A percentile compares a stretch with the other conserved stretches of the same genome.
Conservation (phyloP, 2,888 invertebrate species). For the Hydrotaea diabolus region DNA sequence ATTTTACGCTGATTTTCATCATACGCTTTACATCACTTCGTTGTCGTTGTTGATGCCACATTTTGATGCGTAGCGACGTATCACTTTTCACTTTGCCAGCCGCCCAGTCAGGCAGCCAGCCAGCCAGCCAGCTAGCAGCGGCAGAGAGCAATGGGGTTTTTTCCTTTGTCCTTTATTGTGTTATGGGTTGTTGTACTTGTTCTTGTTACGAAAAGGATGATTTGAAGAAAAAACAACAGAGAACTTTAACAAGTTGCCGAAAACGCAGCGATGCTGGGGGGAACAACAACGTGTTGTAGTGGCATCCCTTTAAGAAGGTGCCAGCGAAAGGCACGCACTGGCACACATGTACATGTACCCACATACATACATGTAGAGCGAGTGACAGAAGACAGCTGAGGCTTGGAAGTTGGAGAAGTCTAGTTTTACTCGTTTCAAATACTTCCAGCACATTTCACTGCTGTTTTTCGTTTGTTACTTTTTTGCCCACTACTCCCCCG, state of each 20-base stretch:
- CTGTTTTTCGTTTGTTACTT: neutral
- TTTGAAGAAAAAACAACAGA: neutral
- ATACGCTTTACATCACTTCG: neutral
- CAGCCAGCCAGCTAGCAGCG: neutral
- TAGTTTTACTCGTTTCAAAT: neutral
- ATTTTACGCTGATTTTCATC: conserved; percentile 29
- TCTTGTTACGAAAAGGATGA: conserved; percentile 23
- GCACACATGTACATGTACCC: neutral
- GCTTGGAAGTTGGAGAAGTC: neutral
- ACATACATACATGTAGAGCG: neutral
- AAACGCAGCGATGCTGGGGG: conserved; percentile 21
- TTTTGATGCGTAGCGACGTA: neutral
- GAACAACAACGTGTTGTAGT: conserved; percentile 57
- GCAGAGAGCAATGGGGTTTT: conserved; percentile 10
- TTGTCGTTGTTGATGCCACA: neutral
- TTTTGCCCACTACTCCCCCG: neutral
- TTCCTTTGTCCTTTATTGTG: too few relatives aligned
- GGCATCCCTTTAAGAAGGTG: conserved; percentile 18
- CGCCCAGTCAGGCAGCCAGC: neutral
- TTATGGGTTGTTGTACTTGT: neutral
- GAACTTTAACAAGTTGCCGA: conserved; percentile 47
- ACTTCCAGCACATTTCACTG: conserved; percentile 19
- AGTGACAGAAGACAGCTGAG: conserved; percentile 13
- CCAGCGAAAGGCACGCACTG: neutral
- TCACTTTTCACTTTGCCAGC: conserved; percentile 24